These are phyloP conservation scores for Pangasianodon hypophthalmus DNA, from an alignment of 2,113 vertebrate genomes.

Conservation along the genomic window DNA sequence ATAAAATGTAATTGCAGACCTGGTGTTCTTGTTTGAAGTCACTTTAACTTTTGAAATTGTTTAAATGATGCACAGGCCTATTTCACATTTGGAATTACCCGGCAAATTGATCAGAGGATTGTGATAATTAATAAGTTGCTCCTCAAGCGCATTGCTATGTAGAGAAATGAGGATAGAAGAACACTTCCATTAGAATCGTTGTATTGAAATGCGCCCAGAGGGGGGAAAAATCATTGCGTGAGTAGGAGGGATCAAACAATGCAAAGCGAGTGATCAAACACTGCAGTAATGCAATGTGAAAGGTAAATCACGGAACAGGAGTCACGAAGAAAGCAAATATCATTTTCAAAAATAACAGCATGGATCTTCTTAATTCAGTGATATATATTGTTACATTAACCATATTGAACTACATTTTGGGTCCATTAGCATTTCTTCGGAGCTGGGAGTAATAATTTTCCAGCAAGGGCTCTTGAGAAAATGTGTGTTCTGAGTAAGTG, in stretches of 20 bases:
- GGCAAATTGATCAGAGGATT: constrained; percentile 37
- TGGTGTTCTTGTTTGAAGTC: background rate
- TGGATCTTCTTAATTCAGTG: constrained; percentile 20
- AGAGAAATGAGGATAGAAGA: constrained; percentile 4
- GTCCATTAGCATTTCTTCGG: constrained; percentile 3
- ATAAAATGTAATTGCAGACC: constrained; percentile 9
- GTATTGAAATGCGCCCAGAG: constrained; percentile 34
- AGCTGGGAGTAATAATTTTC: constrained; percentile 4
- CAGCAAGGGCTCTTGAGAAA: background rate
- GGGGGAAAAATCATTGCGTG: background rate
- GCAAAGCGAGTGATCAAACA: constrained; percentile 24
- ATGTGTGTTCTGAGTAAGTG: background rate
- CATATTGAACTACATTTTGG: constrained; percentile 1
- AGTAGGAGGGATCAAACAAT: constrained; percentile 11
- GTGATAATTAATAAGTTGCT: constrained; percentile 39
- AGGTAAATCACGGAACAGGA: constrained; percentile 20
- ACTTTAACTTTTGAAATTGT: constrained; percentile 19
- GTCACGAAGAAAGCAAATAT: constrained; percentile 23
- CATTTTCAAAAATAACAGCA: background rate
- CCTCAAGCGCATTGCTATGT: constrained; percentile 12
- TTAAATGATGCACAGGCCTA: background rate
- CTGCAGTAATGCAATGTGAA: constrained; percentile 42
- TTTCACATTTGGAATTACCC: constrained; percentile 17
- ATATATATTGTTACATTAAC: constrained; percentile 13
- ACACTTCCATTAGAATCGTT: constrained; percentile 30